Evolutionary conservation across 2,888 invertebrate genomes (phyloP).

Genomic region (Polydrusus tereticollis): DNA sequence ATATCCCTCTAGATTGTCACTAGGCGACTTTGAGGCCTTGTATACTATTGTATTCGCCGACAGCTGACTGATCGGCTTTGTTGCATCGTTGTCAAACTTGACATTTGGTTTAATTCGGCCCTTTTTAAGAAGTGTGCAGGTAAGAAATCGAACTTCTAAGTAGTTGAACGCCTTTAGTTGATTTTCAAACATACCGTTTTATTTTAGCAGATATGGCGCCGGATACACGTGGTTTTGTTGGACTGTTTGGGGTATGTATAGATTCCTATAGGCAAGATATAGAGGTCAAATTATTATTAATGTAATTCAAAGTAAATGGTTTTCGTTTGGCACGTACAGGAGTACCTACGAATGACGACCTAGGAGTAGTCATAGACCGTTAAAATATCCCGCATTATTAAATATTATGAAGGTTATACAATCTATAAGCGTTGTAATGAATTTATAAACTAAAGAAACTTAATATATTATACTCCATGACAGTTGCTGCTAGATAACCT

Average conservation of each 20-base stretch:
- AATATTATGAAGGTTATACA: too few relatives aligned
- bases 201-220: slow-evolving; percentile 19
- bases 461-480: too few relatives aligned
- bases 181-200: neutral
- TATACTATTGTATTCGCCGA: neutral
- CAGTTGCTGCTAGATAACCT: too few relatives aligned
- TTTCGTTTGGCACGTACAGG: neutral
- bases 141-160: neutral
- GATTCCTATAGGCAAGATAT: slow-evolving; percentile 18
- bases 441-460: too few relatives aligned
- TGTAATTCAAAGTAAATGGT: neutral
- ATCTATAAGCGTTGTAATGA: too few relatives aligned
- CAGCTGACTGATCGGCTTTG: neutral
- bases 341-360: too few relatives aligned
- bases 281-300: slow-evolving; percentile 5
- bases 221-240: slow-evolving; percentile 5
- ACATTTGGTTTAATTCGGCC: neutral
- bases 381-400: too few relatives aligned
- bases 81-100: neutral
- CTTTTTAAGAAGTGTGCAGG: neutral
- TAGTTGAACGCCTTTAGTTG: neutral
- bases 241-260: slow-evolving; percentile 17
- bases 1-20: slow-evolving; percentile 13
- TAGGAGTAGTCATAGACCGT: too few relatives aligned
- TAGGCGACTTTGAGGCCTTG: slow-evolving; percentile 5